These are phyloP conservation scores for Polylopha cassiicola DNA, from an alignment of 2,888 invertebrate species.

Conservation along the genomic window DNA sequence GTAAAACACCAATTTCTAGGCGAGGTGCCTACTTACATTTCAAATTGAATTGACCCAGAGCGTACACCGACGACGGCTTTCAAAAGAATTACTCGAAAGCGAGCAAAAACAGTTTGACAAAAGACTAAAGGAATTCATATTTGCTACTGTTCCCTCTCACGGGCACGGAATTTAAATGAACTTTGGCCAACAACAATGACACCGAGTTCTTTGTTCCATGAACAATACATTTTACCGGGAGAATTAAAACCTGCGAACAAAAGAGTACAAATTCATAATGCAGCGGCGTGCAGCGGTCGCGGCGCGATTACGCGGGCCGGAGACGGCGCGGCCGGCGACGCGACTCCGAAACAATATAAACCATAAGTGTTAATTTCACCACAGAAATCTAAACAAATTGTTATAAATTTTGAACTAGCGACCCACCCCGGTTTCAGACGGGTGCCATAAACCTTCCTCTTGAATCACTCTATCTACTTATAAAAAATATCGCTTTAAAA, in stretches of 20 bases:
- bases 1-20: too few species aligned
- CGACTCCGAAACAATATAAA: too few species aligned
- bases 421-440: too few species aligned
- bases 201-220: constrained; percentile 71
- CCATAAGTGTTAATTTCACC: too few species aligned
- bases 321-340: too few species aligned
- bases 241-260: constrained; percentile 74
- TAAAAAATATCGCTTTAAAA: too few species aligned
- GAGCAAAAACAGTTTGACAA: constrained; percentile 67
- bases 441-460: too few species aligned
- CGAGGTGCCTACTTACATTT: constrained; percentile 15
- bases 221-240: constrained; percentile 74
- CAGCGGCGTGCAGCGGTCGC: constrained; percentile 48
- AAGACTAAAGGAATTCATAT: constrained; percentile 73
- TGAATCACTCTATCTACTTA: too few species aligned
- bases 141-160: constrained; percentile 73
- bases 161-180: constrained; percentile 74
- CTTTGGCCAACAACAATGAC: constrained; percentile 75
- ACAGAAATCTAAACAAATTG: too few species aligned
- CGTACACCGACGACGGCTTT: too few species aligned
- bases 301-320: constrained; percentile 38
- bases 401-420: too few species aligned
- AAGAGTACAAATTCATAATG: constrained; percentile 74
- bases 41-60: constrained; percentile 19
- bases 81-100: constrained; percentile 61